These are phyloP conservation scores for Drosophila dunni DNA, from an alignment of 1,140 invertebrate species.

Conservation along the genomic window DNA sequence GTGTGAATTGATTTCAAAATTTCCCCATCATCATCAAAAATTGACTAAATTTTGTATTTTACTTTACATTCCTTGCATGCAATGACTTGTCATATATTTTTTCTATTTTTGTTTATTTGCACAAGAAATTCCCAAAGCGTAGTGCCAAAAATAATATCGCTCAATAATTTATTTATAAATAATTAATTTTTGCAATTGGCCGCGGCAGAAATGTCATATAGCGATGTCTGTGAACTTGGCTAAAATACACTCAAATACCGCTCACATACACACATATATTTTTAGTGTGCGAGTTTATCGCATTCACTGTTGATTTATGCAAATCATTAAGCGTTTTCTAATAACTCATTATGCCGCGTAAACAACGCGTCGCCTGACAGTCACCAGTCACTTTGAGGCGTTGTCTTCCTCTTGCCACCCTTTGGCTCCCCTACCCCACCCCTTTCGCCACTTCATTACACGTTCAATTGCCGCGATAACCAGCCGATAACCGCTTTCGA, in stretches of 20 bases:
- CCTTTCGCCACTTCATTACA: constrained; percentile 68
- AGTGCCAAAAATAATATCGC: constrained; percentile 38
- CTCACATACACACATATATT: constrained; percentile 57
- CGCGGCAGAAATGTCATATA: constrained; percentile 57
- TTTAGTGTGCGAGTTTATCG: constrained; percentile 72
- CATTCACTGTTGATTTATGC: constrained; percentile 76
- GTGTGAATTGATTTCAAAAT: neutral
- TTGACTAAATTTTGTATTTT: neutral
- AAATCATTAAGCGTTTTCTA: constrained; percentile 83
- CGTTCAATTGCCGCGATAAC: constrained; percentile 50
- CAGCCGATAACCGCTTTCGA: constrained; percentile 3
- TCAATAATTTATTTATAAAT: constrained; percentile 13
- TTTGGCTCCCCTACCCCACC: neutral
- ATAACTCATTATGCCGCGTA: constrained; percentile 83
- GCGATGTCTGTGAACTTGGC: neutral
- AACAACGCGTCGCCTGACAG: constrained; percentile 75
- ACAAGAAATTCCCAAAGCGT: constrained; percentile 51
- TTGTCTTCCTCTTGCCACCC: neutral
- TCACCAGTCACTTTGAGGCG: constrained; percentile 44
- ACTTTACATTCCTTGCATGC: neutral
- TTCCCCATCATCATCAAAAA: neutral
- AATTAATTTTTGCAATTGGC: constrained; percentile 55
- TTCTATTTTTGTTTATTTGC: constrained; percentile 57
- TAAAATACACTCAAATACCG: constrained; percentile 53
- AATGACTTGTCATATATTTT: constrained; percentile 35